These are phyloP conservation scores for Hyla sarda DNA, from an alignment of 2,113 vertebrate species.

Conservation along the genomic window DNA sequence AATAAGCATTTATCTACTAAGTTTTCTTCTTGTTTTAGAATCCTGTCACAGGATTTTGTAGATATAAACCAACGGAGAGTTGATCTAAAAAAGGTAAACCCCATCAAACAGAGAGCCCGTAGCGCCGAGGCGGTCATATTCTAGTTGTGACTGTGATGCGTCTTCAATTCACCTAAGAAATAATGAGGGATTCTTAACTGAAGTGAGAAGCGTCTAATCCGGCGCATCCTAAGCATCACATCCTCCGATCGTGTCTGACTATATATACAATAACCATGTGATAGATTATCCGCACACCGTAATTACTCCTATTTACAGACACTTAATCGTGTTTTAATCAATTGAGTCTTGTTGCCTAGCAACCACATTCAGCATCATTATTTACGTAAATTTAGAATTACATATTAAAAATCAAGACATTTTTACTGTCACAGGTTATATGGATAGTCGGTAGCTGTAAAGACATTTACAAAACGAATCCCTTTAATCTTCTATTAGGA, in stretches of 20 bases:
- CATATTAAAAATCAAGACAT: not conserved
- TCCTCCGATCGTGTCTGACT: not conserved
- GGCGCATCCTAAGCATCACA: not conserved
- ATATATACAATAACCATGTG: not conserved
- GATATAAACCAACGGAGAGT: not conserved
- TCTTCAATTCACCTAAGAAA: not conserved
- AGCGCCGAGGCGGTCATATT: not conserved
- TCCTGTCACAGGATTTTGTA: no score
- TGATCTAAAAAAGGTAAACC: not conserved
- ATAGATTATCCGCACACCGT: not conserved
- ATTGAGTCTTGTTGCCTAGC: constrained; percentile 11
- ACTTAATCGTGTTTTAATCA: constrained; percentile 9
- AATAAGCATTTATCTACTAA: not conserved
- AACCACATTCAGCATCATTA: constrained; percentile 3
- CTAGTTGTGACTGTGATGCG: not conserved
- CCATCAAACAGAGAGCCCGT: no score
- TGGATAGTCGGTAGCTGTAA: not conserved
- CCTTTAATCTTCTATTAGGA: no score
- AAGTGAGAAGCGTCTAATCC: not conserved
- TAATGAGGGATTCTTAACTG: not conserved
- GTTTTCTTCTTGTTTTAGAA: not conserved
- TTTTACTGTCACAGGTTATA: not conserved
- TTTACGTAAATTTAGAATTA: not conserved
- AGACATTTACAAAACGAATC: not conserved
- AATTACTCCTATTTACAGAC: constrained; percentile 7